Evolutionary conservation across 2,797 vertebrate genomes (phyloP).

Genomic region (Onychomys torridus): DNA sequence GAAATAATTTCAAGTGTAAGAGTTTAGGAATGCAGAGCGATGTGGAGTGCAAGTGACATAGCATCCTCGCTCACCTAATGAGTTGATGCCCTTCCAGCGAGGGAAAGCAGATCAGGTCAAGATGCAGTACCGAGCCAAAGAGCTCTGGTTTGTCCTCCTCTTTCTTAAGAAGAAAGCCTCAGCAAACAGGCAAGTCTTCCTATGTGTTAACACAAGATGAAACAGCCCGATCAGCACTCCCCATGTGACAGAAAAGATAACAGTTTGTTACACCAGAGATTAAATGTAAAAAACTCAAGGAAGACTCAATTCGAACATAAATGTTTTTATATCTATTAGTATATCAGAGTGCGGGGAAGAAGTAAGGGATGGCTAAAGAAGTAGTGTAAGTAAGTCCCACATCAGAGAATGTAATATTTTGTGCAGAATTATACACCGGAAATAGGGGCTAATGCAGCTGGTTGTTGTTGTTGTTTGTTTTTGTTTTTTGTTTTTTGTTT

Average conservation of each 20-base stretch:
- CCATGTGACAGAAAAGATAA: background rate
- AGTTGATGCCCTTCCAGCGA: background rate
- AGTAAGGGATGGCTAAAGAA: background rate
- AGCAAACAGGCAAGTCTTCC: background rate
- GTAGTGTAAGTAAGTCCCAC: background rate
- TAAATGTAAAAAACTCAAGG: background rate
- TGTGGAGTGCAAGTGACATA: background rate
- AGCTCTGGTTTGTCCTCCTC: background rate
- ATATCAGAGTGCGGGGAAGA: background rate
- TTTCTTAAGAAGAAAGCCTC: background rate
- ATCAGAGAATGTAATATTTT: constrained; percentile 8
- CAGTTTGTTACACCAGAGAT: background rate
- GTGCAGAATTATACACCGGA: background rate
- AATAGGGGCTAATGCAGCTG: background rate
- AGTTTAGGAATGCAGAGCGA: background rate
- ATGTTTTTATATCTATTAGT: background rate
- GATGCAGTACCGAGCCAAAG: background rate
- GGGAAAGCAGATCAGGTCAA: background rate
- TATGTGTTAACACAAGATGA: background rate
- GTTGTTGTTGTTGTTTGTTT: too few relatives aligned
- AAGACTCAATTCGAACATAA: constrained; percentile 17
- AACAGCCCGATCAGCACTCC: background rate
- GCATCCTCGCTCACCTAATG: background rate
- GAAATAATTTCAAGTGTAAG: background rate
- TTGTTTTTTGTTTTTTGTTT: background rate